These are phyloP conservation scores for Drosophila paulistorum DNA, from an alignment of 1,140 invertebrate species.

Conservation along the genomic window DNA sequence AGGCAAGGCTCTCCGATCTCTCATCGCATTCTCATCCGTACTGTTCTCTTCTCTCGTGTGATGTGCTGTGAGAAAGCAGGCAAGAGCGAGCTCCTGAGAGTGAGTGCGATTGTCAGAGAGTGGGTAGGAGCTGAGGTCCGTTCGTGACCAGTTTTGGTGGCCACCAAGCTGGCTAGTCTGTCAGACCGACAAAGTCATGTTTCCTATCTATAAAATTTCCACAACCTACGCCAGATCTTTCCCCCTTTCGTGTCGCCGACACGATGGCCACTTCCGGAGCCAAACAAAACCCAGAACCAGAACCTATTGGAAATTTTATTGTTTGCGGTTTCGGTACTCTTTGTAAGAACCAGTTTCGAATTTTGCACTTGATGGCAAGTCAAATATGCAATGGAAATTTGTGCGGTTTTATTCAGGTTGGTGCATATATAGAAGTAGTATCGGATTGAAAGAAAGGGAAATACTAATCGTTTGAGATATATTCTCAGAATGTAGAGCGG, in stretches of 20 bases:
- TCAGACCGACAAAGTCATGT: neutral
- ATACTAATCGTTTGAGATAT: too few species aligned
- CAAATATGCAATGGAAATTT: constrained; percentile 13
- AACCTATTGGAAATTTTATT: neutral
- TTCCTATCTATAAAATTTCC: neutral
- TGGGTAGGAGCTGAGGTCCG: neutral
- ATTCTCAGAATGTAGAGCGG: too few species aligned
- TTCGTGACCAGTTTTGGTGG: constrained; percentile 11
- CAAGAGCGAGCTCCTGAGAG: neutral
- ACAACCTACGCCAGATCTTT: neutral
- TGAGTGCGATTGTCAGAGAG: neutral
- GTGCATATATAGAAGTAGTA: neutral
- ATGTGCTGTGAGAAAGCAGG: neutral
- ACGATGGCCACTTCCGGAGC: neutral
- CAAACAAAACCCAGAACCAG: neutral
- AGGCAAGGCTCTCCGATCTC: constrained; percentile 20
- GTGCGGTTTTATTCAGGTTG: neutral
- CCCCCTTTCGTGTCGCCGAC: neutral
- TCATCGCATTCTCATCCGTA: constrained; percentile 7
- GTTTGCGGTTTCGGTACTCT: neutral
- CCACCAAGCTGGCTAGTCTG: neutral
- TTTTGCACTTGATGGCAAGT: neutral
- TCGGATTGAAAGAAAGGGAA: too few species aligned
- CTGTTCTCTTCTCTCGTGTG: constrained; percentile 15
- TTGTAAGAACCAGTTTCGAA: neutral